A percentile compares a stretch with the other conserved stretches of the same genome.
Evolutionary conservation across 2,113 vertebrate species (phyloP).

Genomic region (Cyprinodon variegatus): DNA sequence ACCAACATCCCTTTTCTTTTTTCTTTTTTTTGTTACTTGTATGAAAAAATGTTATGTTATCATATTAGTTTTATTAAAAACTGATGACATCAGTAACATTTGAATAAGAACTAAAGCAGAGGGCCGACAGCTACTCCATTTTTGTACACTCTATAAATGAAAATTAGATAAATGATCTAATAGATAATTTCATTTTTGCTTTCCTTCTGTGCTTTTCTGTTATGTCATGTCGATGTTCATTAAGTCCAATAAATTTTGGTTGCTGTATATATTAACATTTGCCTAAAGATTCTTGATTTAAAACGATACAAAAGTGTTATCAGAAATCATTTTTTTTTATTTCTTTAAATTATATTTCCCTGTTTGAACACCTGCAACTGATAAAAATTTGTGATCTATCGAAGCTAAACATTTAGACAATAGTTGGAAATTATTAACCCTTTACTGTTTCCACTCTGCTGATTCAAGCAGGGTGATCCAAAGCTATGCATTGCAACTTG

Average conservation of each 20-base stretch:
- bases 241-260: slow-evolving; percentile 68
- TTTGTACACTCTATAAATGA: slow-evolving; percentile 58
- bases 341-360: no score
- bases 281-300: neutral
- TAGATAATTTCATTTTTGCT: slow-evolving; percentile 41
- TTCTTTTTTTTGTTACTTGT: slow-evolving; percentile 66
- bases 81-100: slow-evolving; percentile 23
- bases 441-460: no score
- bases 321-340: no score
- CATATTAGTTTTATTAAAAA: slow-evolving; percentile 28
- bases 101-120: slow-evolving; percentile 37
- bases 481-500: no score
- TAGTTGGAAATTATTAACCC: no score
- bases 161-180: slow-evolving; percentile 30
- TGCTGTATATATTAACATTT: slow-evolving; percentile 69
- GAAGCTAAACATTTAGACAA: no score
- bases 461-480: no score
- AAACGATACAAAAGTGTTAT: no score
- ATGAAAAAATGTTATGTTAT: slow-evolving; percentile 59
- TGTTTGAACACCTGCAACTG: no score
- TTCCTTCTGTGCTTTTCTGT: slow-evolving; percentile 48
- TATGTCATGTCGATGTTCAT: slow-evolving; percentile 40
- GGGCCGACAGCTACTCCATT: slow-evolving; percentile 30
- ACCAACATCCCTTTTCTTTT: slow-evolving; percentile 64
- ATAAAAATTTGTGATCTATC: no score